A percentile compares a stretch with the other conserved stretches of the same genome.
Evolutionary conservation across 2,113 vertebrate genomes (phyloP).

Genomic region (Gallinago paraguaiae): DNA sequence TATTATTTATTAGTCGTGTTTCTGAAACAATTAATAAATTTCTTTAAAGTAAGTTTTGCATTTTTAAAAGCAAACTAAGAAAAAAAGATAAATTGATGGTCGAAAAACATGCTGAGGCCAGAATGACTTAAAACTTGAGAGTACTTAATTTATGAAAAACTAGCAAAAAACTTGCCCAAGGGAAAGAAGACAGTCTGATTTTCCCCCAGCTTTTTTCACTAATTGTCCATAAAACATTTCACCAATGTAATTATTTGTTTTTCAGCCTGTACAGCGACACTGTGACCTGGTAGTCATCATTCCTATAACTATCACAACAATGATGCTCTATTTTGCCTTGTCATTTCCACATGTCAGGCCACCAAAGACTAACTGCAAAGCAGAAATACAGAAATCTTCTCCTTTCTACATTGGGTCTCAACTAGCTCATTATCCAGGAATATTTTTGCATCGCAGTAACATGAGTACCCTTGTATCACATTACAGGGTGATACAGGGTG

Average conservation of each 20-base stretch:
- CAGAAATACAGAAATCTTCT: background rate
- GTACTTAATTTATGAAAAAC: background rate
- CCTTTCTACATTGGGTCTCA: background rate
- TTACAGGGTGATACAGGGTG: too few species aligned
- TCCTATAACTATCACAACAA: background rate
- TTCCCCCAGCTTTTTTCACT: background rate
- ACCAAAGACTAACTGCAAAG: background rate
- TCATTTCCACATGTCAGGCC: background rate
- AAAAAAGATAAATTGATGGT: background rate
- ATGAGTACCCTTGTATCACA: background rate
- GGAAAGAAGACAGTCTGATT: background rate
- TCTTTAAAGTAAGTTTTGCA: background rate
- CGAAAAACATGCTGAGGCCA: background rate
- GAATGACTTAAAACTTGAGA: background rate
- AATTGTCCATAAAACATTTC: background rate
- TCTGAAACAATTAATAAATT: background rate
- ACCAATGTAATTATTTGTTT: background rate
- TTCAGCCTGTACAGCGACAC: background rate
- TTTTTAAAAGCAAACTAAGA: fast-evolving
- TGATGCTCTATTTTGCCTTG: background rate
- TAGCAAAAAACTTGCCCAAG: background rate
- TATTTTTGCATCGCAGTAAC: background rate
- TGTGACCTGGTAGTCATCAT: background rate
- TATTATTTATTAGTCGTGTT: background rate
- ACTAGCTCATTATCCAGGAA: background rate